Conservation (phyloP, 2,888 invertebrate species). For the Cenopis cana region DNA sequence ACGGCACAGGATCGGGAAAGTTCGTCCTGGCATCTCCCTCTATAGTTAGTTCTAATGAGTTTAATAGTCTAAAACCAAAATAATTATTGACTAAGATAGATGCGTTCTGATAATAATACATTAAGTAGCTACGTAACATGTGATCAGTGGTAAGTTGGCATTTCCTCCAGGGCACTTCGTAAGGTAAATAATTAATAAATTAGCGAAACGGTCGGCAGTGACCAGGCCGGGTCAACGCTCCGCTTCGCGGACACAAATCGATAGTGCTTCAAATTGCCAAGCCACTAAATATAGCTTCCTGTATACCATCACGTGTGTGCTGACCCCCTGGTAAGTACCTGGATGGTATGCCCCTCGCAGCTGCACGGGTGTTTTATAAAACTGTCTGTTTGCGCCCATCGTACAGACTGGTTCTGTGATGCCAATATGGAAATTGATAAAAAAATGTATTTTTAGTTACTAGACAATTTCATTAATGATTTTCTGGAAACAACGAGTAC, state of each 20-base stretch:
- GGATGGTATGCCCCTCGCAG: conserved; percentile 45
- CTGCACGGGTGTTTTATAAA: conserved; percentile 32
- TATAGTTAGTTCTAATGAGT: too few species aligned
- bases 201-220: conserved; percentile 74
- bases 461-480: not conserved
- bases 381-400: not conserved
- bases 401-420: not conserved
- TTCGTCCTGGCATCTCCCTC: too few species aligned
- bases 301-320: conserved; percentile 55
- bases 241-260: conserved; percentile 75
- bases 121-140: too few species aligned
- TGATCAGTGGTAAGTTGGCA: conserved; percentile 6
- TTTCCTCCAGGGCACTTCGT: conserved; percentile 57
- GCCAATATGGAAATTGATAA: not conserved
- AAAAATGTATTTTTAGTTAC: not conserved
- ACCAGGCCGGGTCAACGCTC: conserved; percentile 75
- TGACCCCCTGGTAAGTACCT: conserved; percentile 58
- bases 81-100: not conserved
- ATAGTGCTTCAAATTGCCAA: conserved; percentile 82
- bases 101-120: too few species aligned
- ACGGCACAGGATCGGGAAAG: too few species aligned
- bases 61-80: not conserved
- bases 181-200: conserved; percentile 82
- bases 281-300: conserved; percentile 72
- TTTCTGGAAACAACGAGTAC: not conserved